These are phyloP conservation scores for Galeopsomyia nigrocyanea DNA, from an alignment of 2,888 invertebrate species.

Conservation along the genomic window DNA sequence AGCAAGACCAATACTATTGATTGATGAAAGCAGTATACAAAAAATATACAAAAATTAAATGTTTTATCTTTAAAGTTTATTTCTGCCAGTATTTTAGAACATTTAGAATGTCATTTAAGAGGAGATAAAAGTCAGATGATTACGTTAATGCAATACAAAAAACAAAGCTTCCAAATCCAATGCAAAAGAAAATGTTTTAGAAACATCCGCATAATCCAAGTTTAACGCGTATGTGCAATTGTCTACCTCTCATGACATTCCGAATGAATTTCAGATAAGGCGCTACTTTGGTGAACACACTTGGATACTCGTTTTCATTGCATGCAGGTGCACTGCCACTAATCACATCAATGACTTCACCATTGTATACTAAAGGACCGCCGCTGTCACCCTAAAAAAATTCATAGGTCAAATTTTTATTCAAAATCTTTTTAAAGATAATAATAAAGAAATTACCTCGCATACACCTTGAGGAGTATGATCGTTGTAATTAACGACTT, in stretches of 20 bases:
- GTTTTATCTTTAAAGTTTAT: too few relatives aligned
- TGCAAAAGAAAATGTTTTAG: too few relatives aligned
- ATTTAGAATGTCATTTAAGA: too few relatives aligned
- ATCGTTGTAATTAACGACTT: neutral
- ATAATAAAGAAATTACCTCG: neutral
- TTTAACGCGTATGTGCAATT: neutral
- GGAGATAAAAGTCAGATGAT: too few relatives aligned
- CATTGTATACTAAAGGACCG: neutral
- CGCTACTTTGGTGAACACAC: neutral
- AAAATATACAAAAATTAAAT: too few relatives aligned
- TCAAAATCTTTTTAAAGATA: neutral
- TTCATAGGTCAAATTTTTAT: neutral
- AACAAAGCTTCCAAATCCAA: neutral
- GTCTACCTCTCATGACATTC: neutral
- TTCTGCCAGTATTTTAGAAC: too few relatives aligned
- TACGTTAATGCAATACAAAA: too few relatives aligned
- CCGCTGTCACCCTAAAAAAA: constrained; percentile 5
- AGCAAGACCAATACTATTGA: too few relatives aligned
- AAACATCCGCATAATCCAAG: neutral
- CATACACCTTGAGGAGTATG: neutral
- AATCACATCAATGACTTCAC: constrained; percentile 1
- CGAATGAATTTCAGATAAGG: neutral
- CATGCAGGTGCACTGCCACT: neutral
- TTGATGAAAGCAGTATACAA: too few relatives aligned
- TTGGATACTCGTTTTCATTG: neutral